phyloP scores from a whole-genome alignment of 2,797 vertebrate genomes.

The Allobates femoralis region DNA sequence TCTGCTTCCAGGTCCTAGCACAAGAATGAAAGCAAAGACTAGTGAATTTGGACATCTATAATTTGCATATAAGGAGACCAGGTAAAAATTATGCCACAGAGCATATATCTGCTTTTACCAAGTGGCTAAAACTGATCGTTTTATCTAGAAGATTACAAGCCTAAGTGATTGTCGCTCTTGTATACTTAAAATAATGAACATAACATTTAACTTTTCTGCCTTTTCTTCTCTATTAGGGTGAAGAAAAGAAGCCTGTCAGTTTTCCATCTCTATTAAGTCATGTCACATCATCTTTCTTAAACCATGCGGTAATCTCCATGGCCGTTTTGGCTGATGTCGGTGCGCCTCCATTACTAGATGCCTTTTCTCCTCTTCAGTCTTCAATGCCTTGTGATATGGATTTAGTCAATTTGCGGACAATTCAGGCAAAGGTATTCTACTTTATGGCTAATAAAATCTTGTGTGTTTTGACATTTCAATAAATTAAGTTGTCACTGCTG shows the following conservation, averaged over 20 bases:
- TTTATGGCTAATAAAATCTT: neutral
- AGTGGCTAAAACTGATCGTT: too few species aligned
- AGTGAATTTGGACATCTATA: too few species aligned
- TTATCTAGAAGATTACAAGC: too few species aligned
- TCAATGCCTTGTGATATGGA: conserved; percentile 90
- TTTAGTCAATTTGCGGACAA: conserved; percentile 86
- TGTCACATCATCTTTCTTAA: conserved; percentile 80
- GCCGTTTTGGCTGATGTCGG: conserved; percentile 66
- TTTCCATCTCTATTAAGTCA: conserved; percentile 88
- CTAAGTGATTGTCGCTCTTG: too few species aligned
- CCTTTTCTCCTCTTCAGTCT: conserved; percentile 78
- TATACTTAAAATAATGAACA: neutral
- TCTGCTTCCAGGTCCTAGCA: too few species aligned
- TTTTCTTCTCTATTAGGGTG: conserved; percentile 68
- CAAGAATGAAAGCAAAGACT: too few species aligned
- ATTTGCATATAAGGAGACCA: too few species aligned
- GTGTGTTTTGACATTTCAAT: neutral
- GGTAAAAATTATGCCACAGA: too few species aligned
- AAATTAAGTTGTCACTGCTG: neutral
- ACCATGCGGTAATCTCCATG: conserved; percentile 85
- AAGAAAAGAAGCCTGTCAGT: conserved; percentile 76
- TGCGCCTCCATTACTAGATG: conserved; percentile 70
- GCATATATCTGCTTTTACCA: too few species aligned
- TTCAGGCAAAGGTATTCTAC: conserved; percentile 84
- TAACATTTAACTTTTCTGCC: too few species aligned